These are phyloP conservation scores for Cyprinodon brontotheroides DNA, from an alignment of 2,113 vertebrate species.

Conservation along the genomic window DNA sequence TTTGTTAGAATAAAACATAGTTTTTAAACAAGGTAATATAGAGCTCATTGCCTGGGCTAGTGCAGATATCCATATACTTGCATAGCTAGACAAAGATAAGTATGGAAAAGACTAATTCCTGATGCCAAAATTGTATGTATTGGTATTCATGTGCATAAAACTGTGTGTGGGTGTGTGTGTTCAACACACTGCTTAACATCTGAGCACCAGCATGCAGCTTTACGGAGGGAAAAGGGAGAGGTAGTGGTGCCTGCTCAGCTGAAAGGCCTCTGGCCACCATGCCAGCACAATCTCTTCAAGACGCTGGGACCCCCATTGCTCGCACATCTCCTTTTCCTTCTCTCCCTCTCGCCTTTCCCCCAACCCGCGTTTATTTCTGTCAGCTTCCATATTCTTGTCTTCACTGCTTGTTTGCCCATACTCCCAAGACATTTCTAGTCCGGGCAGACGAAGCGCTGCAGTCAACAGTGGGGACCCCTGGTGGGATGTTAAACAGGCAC, in stretches of 20 bases:
- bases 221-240: slow-evolving; percentile 50
- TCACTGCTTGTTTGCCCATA: slow-evolving; percentile 74
- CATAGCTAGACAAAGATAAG: slow-evolving; percentile 32
- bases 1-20: not conserved
- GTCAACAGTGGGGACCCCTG: slow-evolving; percentile 63
- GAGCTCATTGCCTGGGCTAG: not conserved
- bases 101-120: not conserved
- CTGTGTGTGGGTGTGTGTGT: slow-evolving; percentile 22
- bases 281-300: slow-evolving; percentile 79
- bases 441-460: slow-evolving; percentile 59
- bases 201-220: slow-evolving; percentile 59
- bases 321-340: slow-evolving; percentile 48
- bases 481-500: slow-evolving; percentile 76
- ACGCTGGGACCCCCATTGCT: slow-evolving; percentile 63
- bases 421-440: slow-evolving; percentile 73
- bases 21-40: not conserved
- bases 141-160: not conserved
- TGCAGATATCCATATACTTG: not conserved
- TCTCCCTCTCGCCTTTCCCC: slow-evolving; percentile 65
- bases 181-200: slow-evolving; percentile 45
- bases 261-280: slow-evolving; percentile 79
- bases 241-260: slow-evolving; percentile 59
- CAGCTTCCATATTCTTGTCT: slow-evolving; percentile 84
- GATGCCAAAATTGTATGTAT: not conserved
- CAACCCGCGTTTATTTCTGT: slow-evolving; percentile 80